Evolutionary conservation across 2,113 vertebrate genomes (phyloP), one percentile per base, ranked within the genome.

Genomic region (Seriola quinqueradiata): DNA sequence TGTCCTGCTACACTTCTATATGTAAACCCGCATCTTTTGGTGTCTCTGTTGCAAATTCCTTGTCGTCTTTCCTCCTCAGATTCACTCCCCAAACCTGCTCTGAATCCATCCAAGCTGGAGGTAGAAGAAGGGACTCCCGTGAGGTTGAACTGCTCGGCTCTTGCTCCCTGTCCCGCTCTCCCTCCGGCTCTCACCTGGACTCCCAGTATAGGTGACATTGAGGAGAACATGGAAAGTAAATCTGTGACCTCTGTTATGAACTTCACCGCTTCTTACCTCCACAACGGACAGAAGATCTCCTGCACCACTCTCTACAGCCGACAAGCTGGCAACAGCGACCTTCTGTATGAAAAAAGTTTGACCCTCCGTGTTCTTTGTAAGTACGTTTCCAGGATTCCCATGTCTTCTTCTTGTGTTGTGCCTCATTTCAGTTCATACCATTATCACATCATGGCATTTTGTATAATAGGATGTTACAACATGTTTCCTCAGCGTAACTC

Each of bases 151-250:
- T 95, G 94, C 81, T 78, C 87, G 0, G 86, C 93, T 40, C 34
- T 57, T 8, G 63, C 81, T 1, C 76, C 87, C 5, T 95, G 93
- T 86, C 89, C 90, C 11, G 0, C 40, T 32, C 77, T 85, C 19
- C 90, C 90, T 21, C 94, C 93, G 7, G 38, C 69, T 63, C 73
- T 94, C 36, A 90, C 86, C 2, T 95, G 93, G 94, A 80, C 63
- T 1, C 90, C 92, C 7, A 23, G 1, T 38, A 4, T 89, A n/a
- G 91, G 85, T 13, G 81, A 88, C 60, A 54, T 8, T 17, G 65
- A 87, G 67, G 82, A 90, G 69, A 58, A 8, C 8, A 0, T 13
- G 1, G 68, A 79, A n/a, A 63, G 11, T 50, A 68, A 52, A 25
- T 8, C 34, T 1, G 8, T 70, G 25, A 87, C 58, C 2, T 92